A percentile compares a stretch with the other conserved stretches of the same genome.
phyloP scores from a whole-genome alignment of 2,113 vertebrate species.

The Cettia cetti region DNA sequence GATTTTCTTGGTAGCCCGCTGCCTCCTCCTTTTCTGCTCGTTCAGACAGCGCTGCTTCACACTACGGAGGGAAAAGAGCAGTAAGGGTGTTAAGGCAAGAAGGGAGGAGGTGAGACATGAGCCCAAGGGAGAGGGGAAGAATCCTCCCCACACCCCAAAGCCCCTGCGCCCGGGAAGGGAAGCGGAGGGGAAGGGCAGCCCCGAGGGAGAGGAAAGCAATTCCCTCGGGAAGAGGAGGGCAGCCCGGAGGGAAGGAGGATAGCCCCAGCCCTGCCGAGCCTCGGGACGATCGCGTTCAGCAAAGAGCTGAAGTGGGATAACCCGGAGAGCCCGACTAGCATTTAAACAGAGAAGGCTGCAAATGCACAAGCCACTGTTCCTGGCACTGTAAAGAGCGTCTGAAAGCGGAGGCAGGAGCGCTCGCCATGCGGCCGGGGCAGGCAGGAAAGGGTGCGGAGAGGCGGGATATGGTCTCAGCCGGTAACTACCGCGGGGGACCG shows the following conservation, averaged over 20 bases:
- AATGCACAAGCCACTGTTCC: not conserved
- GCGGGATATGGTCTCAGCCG: not conserved
- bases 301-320: not conserved
- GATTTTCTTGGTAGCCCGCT: conserved; percentile 78
- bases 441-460: not conserved
- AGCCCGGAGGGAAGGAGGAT: not conserved
- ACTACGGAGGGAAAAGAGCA: conserved; percentile 61
- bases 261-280: not conserved
- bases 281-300: not conserved
- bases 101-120: not conserved
- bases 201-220: too few relatives aligned
- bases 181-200: too few relatives aligned
- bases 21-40: conserved; percentile 76
- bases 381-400: not conserved
- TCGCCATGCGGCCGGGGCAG: not conserved
- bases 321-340: not conserved
- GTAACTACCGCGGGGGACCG: not conserved
- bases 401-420: not conserved
- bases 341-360: not conserved
- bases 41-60: conserved; percentile 78
- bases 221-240: too few relatives aligned
- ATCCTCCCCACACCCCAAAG: fast-evolving
- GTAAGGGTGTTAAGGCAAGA: not conserved
- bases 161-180: too few relatives aligned
- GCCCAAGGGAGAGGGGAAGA: not conserved